Conservation (phyloP, 2,797 vertebrate species). For the Falco concolor region DNA sequence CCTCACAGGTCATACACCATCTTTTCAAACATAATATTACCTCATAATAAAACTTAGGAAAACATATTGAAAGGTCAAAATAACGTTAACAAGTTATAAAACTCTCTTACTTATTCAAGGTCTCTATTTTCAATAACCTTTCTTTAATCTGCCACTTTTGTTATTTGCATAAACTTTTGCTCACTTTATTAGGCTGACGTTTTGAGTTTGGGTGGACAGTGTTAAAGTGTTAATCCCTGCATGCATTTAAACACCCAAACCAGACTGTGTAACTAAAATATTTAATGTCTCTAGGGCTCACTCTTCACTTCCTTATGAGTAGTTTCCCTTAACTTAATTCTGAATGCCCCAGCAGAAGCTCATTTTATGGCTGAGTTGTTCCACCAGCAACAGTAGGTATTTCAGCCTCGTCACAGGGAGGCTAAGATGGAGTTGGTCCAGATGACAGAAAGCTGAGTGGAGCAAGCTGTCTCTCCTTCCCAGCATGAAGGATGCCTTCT, state of each 20-base stretch:
- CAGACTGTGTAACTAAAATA: not conserved
- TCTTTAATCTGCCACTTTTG: constrained; percentile 4
- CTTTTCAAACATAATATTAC: constrained; percentile 1
- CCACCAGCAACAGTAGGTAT: not conserved
- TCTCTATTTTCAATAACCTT: not conserved
- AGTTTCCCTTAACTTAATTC: not conserved
- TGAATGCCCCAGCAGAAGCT: not conserved
- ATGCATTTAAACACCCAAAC: constrained; percentile 9
- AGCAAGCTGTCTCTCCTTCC: not conserved
- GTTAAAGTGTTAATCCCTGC: constrained; percentile 15
- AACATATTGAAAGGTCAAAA: constrained; percentile 26
- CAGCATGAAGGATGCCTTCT: not conserved
- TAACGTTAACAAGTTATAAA: constrained; percentile 13
- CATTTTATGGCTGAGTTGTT: not conserved
- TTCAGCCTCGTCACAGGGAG: not conserved
- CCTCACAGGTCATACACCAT: not conserved
- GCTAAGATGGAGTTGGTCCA: not conserved
- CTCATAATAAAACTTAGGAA: constrained; percentile 5
- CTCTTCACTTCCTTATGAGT: not conserved
- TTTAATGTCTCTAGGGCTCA: not conserved
- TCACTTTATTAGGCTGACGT: constrained; percentile 14
- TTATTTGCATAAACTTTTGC: constrained; percentile 12
- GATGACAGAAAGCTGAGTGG: not conserved
- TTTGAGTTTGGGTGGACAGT: not conserved
- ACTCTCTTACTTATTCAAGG: not conserved